Percentiles rank a stretch among this genome's conserved stretches.
These are phyloP conservation scores for Engraulis encrasicolus DNA, from an alignment of 2,113 vertebrate species.

Conservation along the genomic window DNA sequence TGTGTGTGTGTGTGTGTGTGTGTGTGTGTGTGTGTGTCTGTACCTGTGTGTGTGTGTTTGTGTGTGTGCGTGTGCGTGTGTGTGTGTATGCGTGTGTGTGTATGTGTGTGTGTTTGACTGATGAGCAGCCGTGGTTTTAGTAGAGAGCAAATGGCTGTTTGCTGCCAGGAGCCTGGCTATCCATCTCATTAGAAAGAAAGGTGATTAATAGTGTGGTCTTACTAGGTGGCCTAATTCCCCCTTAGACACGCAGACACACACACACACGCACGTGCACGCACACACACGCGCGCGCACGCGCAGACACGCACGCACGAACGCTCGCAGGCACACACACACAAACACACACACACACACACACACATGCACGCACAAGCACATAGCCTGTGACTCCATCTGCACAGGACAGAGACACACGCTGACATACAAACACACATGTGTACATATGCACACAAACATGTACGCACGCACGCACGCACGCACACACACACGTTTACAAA, in stretches of 20 bases:
- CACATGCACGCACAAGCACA: not conserved
- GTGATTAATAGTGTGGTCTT: conserved; percentile 8
- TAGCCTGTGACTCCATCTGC: too few species aligned
- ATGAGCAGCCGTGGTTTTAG: not conserved
- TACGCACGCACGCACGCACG: not conserved
- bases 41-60: too few species aligned
- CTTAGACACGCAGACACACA: not conserved
- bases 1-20: too few species aligned
- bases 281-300: not conserved
- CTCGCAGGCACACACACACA: not conserved
- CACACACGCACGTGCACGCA: not conserved
- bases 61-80: too few species aligned
- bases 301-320: too few species aligned
- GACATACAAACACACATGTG: too few species aligned
- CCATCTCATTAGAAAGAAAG: not conserved
- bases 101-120: too few species aligned
- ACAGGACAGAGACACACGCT: not conserved
- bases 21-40: too few species aligned
- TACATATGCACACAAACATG: not conserved
- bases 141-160: not conserved
- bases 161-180: not conserved
- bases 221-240: not conserved
- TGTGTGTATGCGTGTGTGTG: too few species aligned
- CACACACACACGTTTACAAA: not conserved
- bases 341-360: not conserved